Conservation (phyloP, 2,113 vertebrate species). For the Mungos mungo region DNA sequence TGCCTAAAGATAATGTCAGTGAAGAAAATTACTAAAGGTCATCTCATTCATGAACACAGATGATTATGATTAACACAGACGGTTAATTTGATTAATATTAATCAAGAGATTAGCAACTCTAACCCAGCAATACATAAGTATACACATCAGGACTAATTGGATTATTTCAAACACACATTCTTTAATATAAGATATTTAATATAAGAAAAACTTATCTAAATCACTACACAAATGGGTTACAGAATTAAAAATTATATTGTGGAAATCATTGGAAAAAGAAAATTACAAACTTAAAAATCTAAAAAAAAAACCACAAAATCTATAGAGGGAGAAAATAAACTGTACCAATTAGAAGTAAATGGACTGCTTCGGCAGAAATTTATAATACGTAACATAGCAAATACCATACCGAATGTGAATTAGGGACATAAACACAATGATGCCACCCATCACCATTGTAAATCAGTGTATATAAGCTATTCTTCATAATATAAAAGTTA, state of each 20-base stretch:
- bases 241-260: background rate
- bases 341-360: background rate
- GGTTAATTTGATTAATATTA: no score
- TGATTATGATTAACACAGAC: no score
- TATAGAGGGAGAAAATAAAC: background rate
- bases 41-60: no score
- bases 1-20: no score
- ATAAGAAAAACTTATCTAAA: background rate
- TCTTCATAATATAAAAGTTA: background rate
- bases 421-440: background rate
- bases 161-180: no score
- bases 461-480: background rate
- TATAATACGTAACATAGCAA: background rate
- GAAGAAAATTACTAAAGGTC: no score
- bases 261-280: background rate
- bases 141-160: no score
- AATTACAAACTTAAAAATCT: background rate
- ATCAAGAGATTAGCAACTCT: no score
- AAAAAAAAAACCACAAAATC: background rate
- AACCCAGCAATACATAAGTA: no score
- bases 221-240: background rate
- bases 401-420: background rate
- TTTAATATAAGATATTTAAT: no score
- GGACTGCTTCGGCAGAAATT: background rate
- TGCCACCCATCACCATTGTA: background rate